Base-by-base conservation (phyloP, 2,113 vertebrate genomes). In the Rhadina sibilatrix region DNA sequence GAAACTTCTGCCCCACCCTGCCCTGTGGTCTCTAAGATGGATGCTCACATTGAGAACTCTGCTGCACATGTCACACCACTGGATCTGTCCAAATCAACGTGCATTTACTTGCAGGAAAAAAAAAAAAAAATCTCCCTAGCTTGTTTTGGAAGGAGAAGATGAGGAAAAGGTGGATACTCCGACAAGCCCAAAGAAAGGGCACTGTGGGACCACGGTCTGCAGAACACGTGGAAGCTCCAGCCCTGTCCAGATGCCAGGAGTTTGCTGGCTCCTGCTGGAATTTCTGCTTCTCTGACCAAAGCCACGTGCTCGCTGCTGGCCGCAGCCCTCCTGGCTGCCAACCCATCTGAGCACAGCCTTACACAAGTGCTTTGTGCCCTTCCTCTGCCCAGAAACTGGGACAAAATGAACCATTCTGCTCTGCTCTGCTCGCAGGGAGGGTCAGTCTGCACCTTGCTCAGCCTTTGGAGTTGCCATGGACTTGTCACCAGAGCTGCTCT, bases 401-500 rank as follows among this genome's bases (percentile, higher is more conserved):
- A 69, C 91, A 90, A 54, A 94, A 83, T 30, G 17, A 86, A 46
- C 52, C 74, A 8, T 95, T 90, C 88, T 59, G 72, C 61, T 63
- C 46, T 15, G 78, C 46, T 47, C 46, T 47, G 46, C 52, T 68
- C 10, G 1, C 8, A 3, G 38, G 37, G 74, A 69, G 76, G 89
- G 71, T 70, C 90, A 90, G 37, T 0, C 71, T 23, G 54, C 84
- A 89, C 87, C 81, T 89, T 89, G 81, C 78, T 37, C 65, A 27
- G 76, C 70, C 77, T 46, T 59, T 63, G 79, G 57, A 91, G 47
- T 33, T 83, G 83, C 88, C 64, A 10, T 42, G 14, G 2, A 17
- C 68, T 88, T 52, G 77, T 96, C 93, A 91, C 85, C 68, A 70
- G 60, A 78, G 92, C 64, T 31, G 65, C 75, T 89, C 90, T 96